A percentile compares a stretch with the other conserved stretches of the same genome.
These are phyloP conservation scores for Bos javanicus DNA, from an alignment of 2,113 vertebrate species.

Conservation along the genomic window DNA sequence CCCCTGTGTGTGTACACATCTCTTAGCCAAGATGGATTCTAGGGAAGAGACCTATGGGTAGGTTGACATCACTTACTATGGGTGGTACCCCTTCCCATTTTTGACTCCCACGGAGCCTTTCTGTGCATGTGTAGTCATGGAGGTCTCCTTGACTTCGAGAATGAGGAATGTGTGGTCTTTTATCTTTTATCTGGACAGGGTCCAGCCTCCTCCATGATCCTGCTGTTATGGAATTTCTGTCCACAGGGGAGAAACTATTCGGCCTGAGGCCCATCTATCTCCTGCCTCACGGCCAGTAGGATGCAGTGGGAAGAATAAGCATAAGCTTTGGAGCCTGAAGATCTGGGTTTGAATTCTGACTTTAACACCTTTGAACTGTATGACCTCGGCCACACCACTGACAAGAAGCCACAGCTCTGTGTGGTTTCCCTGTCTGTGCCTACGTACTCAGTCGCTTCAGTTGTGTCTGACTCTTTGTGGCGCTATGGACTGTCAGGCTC, in stretches of 20 bases:
- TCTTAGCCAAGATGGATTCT: background rate
- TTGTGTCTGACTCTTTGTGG: background rate
- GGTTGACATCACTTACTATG: background rate
- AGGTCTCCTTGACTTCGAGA: background rate
- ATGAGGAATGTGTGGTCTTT: background rate
- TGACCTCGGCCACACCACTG: background rate
- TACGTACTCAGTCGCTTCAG: accelerated
- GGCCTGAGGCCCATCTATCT: background rate
- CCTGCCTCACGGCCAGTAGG: background rate
- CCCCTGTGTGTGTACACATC: background rate
- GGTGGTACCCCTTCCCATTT: background rate
- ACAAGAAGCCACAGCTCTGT: background rate
- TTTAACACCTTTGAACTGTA: background rate
- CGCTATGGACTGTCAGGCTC: background rate
- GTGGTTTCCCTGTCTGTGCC: background rate
- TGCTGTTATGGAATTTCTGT: background rate
- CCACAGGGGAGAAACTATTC: background rate
- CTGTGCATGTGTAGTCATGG: background rate
- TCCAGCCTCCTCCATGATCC: background rate
- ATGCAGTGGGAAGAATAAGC: background rate
- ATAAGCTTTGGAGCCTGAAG: background rate
- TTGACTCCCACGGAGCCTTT: background rate
- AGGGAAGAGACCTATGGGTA: background rate
- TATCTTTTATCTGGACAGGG: background rate
- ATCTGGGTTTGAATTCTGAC: background rate